A percentile compares a stretch with the other conserved stretches of the same genome.
Conservation (phyloP, 2,888 invertebrate genomes). For the Nysson spinosus region DNA sequence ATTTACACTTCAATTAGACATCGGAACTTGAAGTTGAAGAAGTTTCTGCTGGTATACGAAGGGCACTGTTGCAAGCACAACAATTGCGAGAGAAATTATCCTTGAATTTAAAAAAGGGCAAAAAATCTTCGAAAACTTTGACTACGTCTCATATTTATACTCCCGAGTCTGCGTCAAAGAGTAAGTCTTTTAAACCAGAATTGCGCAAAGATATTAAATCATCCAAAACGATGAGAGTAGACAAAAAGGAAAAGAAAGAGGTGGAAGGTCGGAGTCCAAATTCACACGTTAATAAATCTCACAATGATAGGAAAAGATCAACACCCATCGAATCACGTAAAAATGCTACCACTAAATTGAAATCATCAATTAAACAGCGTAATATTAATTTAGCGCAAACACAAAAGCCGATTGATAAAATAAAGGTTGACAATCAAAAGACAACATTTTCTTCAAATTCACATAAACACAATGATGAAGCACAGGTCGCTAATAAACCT, state of each 20-base stretch:
- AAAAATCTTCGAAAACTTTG: conserved; percentile 41
- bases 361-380: no score
- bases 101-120: conserved; percentile 43
- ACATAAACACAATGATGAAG: background rate
- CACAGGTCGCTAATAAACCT: conserved; percentile 2
- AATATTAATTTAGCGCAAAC: no score
- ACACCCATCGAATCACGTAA: no score
- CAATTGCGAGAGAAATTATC: conserved; percentile 68
- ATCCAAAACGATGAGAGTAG: background rate
- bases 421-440: background rate
- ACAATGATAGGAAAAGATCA: no score
- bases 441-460: background rate
- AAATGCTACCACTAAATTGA: no score
- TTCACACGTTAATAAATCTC: no score
- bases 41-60: conserved; percentile 68
- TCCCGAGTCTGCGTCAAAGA: conserved; percentile 8
- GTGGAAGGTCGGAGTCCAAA: no score
- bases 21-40: conserved; percentile 57
- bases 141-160: conserved; percentile 52
- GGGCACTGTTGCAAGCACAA: conserved; percentile 66
- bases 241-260: background rate
- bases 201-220: background rate
- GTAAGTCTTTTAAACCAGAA: background rate
- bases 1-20: conserved; percentile 9
- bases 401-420: background rate